Base-by-base conservation (phyloP, 2,888 invertebrate genomes). In the Pollenia angustigena region DNA sequence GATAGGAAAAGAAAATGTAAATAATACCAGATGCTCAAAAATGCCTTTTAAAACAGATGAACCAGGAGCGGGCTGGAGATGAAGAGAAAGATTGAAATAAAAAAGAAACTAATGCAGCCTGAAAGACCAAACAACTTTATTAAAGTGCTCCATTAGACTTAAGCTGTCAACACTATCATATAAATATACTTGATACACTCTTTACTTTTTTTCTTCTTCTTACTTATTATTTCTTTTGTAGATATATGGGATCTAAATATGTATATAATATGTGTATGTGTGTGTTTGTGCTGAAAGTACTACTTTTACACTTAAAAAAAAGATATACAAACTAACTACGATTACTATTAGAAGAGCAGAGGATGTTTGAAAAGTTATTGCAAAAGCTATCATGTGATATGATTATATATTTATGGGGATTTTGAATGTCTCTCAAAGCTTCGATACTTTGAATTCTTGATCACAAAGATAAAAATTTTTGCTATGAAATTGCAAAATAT, bases 121-220 rank as follows among this genome's bases (percentile, higher is more conserved):
- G 85, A 86, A 82, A 82, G 85, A 80, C 82, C 82, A 80, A 86
- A 86, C 75, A 86, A 86, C 82, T 86, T 86, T 86, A 82, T 80
- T 86, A 86, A 86, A 86, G 85, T 86, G 85, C 85, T 86, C 82
- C 85, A 86, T 86, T 82, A 86, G 82, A 86, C 85, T 86, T 79
- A 85, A 81, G 79, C 81, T 87, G 87, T 87, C 87, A 87, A 80
- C 87, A 80, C 85, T 82, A 82, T 81, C 85, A 69, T 75, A 87
- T 80, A 87, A 85, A 87, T 85, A 75, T 69, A 81, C 69, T 76
- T 81, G 72, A 82, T 81, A 82, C 74, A 69, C 72, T 54, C 46
- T 50, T 74, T 82, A 58, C n/a, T 54, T 56, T 48, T 58, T 54
- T 66, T 50, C n/a, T 14, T 14, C 14, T 11, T 46, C 48, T 50